Conservation (phyloP, 2,888 invertebrate species). For the Heliconius ismenius region DNA sequence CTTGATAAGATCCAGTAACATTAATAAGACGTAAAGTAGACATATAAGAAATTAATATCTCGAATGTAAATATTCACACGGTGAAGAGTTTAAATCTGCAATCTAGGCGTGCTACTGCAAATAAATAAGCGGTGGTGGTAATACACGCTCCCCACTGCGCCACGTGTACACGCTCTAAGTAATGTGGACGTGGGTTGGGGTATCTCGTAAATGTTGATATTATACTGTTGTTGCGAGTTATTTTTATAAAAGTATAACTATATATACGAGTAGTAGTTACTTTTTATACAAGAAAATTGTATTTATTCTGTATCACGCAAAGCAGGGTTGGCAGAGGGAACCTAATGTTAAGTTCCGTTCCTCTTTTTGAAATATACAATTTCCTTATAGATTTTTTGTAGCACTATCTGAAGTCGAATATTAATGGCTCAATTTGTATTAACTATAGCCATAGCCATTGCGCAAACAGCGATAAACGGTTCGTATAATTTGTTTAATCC, state of each 20-base stretch:
- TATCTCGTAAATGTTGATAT: background rate
- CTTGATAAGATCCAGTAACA: too few species aligned
- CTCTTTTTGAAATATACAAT: background rate
- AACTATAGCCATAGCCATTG: background rate
- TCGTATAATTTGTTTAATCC: slow-evolving; percentile 13
- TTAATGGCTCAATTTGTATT: slow-evolving; percentile 19
- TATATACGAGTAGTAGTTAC: background rate
- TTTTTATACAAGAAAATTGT: background rate
- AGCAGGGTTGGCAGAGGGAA: too few species aligned
- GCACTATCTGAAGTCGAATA: slow-evolving; percentile 7
- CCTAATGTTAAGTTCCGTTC: background rate
- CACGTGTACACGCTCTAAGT: slow-evolving; percentile 6
- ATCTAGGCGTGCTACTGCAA: slow-evolving; percentile 10
- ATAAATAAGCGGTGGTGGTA: slow-evolving; percentile 9
- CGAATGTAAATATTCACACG: background rate
- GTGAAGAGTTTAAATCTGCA: slow-evolving; percentile 6
- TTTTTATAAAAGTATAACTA: background rate
- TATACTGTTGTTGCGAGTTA: background rate
- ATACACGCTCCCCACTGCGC: background rate
- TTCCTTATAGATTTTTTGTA: background rate
- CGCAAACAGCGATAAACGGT: slow-evolving; percentile 22
- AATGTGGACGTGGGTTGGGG: background rate
- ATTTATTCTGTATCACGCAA: background rate
- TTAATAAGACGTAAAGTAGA: too few species aligned
- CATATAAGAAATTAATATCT: background rate